These are phyloP conservation scores for Branchellion lobata DNA, from an alignment of 2,888 invertebrate genomes.

Conservation along the genomic window DNA sequence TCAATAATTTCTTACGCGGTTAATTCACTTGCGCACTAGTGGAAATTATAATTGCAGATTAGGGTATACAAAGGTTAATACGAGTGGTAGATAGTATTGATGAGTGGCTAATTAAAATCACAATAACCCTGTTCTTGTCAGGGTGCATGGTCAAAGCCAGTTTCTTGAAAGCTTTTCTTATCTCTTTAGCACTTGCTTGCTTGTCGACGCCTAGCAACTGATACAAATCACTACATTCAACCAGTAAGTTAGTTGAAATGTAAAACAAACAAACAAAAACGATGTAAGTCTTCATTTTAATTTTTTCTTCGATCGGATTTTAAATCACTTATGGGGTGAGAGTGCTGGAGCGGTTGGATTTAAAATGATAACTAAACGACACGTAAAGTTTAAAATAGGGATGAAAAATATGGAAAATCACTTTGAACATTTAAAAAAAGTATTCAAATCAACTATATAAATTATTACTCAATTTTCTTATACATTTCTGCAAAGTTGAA, in stretches of 20 bases:
- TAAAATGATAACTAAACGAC: not conserved
- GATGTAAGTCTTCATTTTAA: not conserved
- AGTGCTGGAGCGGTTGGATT: not conserved
- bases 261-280: slow-evolving; percentile 4
- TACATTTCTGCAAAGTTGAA: too few relatives aligned
- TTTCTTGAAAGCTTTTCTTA: slow-evolving; percentile 77
- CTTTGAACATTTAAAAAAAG: too few relatives aligned
- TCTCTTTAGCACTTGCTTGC: slow-evolving; percentile 72
- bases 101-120: not conserved
- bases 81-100: too few relatives aligned
- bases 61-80: too few relatives aligned
- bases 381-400: not conserved
- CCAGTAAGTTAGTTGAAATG: too few relatives aligned
- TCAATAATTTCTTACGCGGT: too few relatives aligned
- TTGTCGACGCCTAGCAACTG: slow-evolving; percentile 71
- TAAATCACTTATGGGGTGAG: too few relatives aligned
- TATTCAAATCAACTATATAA: too few relatives aligned
- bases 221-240: slow-evolving; percentile 67
- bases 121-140: slow-evolving; percentile 67
- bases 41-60: too few relatives aligned
- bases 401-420: not conserved
- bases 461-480: too few relatives aligned
- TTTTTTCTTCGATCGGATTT: not conserved
- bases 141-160: slow-evolving; percentile 75
- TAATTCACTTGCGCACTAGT: too few relatives aligned